Percentiles rank a stretch among this genome's conserved stretches.
These are phyloP conservation scores for Drosophila prostipennis DNA, from an alignment of 2,888 invertebrate genomes.

Conservation along the genomic window DNA sequence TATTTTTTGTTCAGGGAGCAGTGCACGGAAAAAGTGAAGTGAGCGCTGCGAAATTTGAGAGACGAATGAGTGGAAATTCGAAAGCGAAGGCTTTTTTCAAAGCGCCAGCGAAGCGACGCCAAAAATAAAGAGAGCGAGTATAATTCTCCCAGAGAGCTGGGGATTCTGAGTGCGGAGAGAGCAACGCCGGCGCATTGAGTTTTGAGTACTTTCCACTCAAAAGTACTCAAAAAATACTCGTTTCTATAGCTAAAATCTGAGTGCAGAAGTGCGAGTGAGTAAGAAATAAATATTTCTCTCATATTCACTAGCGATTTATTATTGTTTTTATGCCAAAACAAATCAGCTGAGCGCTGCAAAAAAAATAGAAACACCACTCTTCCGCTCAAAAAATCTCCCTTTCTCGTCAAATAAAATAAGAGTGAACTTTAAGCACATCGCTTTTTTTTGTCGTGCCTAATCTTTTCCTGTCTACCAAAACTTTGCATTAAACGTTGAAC, in stretches of 20 bases:
- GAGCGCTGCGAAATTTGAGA: constrained; percentile 58
- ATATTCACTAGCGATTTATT: constrained; percentile 50
- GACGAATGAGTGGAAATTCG: constrained; percentile 47
- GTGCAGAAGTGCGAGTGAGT: constrained; percentile 1
- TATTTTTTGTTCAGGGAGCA: constrained; percentile 46
- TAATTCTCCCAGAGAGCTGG: not conserved
- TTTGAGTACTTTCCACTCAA: constrained; percentile 44
- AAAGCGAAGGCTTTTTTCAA: constrained; percentile 22
- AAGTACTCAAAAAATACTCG: constrained; percentile 15
- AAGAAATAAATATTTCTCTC: constrained; percentile 1
- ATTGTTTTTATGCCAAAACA: constrained; percentile 74
- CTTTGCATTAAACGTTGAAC: constrained; percentile 29
- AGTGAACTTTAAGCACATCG: not conserved
- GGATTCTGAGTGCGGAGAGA: constrained; percentile 22
- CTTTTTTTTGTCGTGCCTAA: not conserved
- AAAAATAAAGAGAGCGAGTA: constrained; percentile 18
- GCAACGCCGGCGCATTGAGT: constrained; percentile 58
- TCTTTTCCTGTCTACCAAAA: constrained; percentile 18
- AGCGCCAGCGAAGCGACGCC: constrained; percentile 24
- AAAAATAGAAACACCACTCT: not conserved
- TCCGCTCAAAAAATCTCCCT: not conserved
- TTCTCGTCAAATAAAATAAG: not conserved
- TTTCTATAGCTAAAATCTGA: constrained; percentile 1
- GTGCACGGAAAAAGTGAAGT: constrained; percentile 71
- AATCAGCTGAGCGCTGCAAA: constrained; percentile 45